A percentile compares a stretch with the other conserved stretches of the same genome.
Evolutionary conservation across 2,888 invertebrate species (phyloP).

Genomic region (Ryuthela nishihirai): DNA sequence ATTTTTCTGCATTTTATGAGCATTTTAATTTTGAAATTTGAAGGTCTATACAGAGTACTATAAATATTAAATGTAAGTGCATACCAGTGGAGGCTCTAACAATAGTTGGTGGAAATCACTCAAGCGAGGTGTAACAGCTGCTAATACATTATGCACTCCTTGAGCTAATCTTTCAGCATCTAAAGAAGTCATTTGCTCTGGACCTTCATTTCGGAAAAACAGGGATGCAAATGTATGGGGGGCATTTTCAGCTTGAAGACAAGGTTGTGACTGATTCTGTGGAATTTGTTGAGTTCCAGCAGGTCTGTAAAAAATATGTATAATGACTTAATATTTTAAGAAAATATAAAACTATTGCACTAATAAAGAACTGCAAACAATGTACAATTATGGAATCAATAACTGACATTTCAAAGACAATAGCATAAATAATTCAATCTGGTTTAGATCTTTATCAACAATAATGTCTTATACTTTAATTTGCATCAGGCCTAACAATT

Average conservation of each 20-base stretch:
- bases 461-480: too few species aligned
- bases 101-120: constrained; percentile 66
- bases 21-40: too few species aligned
- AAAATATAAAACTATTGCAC: background rate
- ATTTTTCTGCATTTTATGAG: too few species aligned
- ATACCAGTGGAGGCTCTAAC: constrained; percentile 66
- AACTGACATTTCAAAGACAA: background rate
- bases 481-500: too few species aligned
- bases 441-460: too few species aligned
- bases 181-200: constrained; percentile 49
- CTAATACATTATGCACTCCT: constrained; percentile 61
- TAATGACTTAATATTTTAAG: too few species aligned
- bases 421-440: background rate
- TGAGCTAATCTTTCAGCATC: constrained; percentile 58
- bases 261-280: constrained; percentile 12
- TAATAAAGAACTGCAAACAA: background rate
- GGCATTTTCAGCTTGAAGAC: constrained; percentile 27
- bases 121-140: constrained; percentile 63
- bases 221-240: constrained; percentile 33
- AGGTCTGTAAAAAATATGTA: constrained; percentile 8
- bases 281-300: constrained; percentile 27
- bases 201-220: constrained; percentile 48
- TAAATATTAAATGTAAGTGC: constrained; percentile 1
- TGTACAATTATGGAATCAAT: background rate
- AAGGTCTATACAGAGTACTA: too few species aligned